Evolutionary conservation across 30 jellyfish, hydroid and myxozoan genomes (phyloP).

Genomic region (Aurelia aurita complex sp. Pacific): DNA sequence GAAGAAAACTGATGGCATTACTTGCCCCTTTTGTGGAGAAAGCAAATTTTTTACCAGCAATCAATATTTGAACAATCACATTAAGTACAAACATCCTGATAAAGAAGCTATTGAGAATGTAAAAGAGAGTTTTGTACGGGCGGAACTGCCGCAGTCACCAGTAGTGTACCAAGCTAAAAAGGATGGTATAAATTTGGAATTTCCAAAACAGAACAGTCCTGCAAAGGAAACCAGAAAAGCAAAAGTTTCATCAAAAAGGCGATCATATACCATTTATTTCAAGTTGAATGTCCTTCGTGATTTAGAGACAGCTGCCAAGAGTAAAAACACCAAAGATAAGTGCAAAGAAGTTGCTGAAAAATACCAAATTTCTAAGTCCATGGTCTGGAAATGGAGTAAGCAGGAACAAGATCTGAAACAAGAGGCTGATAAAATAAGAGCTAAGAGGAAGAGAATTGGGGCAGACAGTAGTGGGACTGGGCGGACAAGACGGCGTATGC

Average conservation of each 20-base stretch:
- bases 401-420: slow-evolving; percentile 43
- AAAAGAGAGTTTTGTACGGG: slow-evolving; percentile 25
- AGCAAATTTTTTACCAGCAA: slow-evolving; percentile 42
- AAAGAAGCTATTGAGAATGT: slow-evolving; percentile 39
- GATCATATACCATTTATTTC: slow-evolving; percentile 44
- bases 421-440: slow-evolving; percentile 46
- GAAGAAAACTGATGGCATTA: slow-evolving; percentile 43
- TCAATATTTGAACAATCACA: slow-evolving; percentile 54
- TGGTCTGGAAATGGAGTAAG: slow-evolving; percentile 62
- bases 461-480: slow-evolving; percentile 31
- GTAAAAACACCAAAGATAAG: slow-evolving; percentile 21
- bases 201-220: slow-evolving; percentile 43
- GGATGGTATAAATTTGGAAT: slow-evolving; percentile 34
- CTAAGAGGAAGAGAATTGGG: slow-evolving; percentile 52
- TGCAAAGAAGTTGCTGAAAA: slow-evolving; percentile 47
- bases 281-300: slow-evolving; percentile 18
- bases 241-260: slow-evolving; percentile 33
- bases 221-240: slow-evolving; percentile 49
- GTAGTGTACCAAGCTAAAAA: slow-evolving; percentile 34
- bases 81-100: slow-evolving; percentile 46
- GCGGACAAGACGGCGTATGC: slow-evolving; percentile 25
- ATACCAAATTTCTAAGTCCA: slow-evolving; percentile 22
- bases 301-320: slow-evolving; percentile 48
- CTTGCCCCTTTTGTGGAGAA: slow-evolving; percentile 49
- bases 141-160: slow-evolving; percentile 46